Evolutionary conservation across 2,888 invertebrate genomes (phyloP).

Genomic region (Agriopis leucophaearia): DNA sequence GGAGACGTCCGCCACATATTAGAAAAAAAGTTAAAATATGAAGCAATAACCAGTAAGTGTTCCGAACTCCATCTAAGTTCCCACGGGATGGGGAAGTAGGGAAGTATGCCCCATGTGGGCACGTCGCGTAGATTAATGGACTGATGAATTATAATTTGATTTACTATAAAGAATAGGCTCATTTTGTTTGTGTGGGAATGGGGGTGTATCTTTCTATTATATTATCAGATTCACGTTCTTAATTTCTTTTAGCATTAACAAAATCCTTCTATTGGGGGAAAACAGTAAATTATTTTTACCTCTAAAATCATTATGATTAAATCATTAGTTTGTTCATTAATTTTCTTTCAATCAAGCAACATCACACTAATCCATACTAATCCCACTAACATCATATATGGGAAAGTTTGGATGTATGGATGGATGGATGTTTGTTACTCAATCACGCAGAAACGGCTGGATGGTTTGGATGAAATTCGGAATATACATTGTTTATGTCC

Average conservation of each 20-base stretch:
- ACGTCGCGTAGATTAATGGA: conserved; percentile 28
- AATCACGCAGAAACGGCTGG: too few species aligned
- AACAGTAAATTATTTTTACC: not conserved
- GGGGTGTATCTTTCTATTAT: conserved; percentile 7
- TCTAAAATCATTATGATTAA: too few species aligned
- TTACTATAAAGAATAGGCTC: conserved; percentile 17
- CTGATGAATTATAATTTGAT: conserved; percentile 31
- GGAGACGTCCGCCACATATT: conserved; percentile 7
- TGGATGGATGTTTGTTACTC: too few species aligned
- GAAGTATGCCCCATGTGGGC: conserved; percentile 40
- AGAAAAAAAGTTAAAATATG: conserved; percentile 49
- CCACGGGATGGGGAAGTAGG: conserved; percentile 53
- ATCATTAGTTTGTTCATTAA: not conserved
- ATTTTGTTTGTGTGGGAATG: conserved; percentile 3
- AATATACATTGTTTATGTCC: too few species aligned
- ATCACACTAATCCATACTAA: too few species aligned
- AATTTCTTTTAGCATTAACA: not conserved
- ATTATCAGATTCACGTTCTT: not conserved
- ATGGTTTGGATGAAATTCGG: too few species aligned
- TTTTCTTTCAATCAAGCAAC: not conserved
- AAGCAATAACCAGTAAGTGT: conserved; percentile 55
- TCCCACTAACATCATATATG: too few species aligned
- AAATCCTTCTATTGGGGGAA: not conserved
- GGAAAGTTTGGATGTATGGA: too few species aligned
- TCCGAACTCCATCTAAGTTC: conserved; percentile 46